Base-by-base conservation (phyloP, 2,888 invertebrate genomes). In the Tipula confusa region DNA sequence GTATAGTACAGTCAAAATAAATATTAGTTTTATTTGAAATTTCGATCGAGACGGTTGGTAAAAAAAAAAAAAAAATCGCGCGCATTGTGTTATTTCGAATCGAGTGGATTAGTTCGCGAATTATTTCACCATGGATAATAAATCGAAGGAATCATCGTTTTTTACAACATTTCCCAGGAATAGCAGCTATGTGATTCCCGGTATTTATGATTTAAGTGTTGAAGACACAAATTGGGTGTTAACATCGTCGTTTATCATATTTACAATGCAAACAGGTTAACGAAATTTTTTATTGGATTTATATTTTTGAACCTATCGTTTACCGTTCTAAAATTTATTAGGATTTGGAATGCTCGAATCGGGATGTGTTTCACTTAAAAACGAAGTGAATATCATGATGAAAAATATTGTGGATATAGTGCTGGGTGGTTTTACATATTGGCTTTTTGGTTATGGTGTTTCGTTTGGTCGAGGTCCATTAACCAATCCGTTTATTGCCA, bases 311-410 rank as follows among this genome's bases (percentile, higher is more conserved):
- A n/a, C n/a, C n/a, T n/a, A n/a, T n/a, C n/a, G n/a, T n/a, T n/a
- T n/a, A n/a, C n/a, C n/a, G n/a, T n/a, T n/a, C n/a, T n/a, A n/a
- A n/a, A 2, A 38, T 33, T n/a, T 3, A 9, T 79, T 79, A 96
- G 97, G 98, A 28, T 98, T 98, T 87, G 97, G 97, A 0, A 95
- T 98, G 93, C 89, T 98, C 86, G 98, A 98, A 88, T 96, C 97
- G 0, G 98, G 98, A 1, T 96, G 95, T 86, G 97, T 98, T 0
- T 96, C 96, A 0, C 92, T 96, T 83, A 97, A 97, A 90, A 98
- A 98, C 88, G 97, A 98, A 91, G 97, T 97, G 0, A 98, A 98
- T 88, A 97, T 98, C 84, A 98, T 98, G 98, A 97, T 98, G 95
- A 98, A 98, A 89, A 98, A 98, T 87, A 93, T 97, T 0, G 95